phyloP scores from a whole-genome alignment of 2,888 invertebrate genomes.

The Ernsta delagoae region DNA sequence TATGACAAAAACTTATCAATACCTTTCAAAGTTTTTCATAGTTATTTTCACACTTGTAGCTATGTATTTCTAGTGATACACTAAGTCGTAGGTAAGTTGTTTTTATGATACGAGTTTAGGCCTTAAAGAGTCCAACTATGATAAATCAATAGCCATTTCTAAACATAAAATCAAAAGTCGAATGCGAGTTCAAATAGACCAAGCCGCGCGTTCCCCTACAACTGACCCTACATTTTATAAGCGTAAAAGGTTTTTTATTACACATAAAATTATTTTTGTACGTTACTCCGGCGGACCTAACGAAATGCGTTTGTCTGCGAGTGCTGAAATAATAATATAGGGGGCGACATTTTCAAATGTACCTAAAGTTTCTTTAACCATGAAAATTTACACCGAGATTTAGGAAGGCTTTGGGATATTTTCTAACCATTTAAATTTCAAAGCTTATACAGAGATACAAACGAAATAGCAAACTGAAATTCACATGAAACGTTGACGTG shows the following conservation, averaged over 20 bases:
- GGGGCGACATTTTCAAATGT: not conserved
- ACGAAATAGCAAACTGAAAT: no score
- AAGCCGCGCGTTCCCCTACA: constrained; percentile 32
- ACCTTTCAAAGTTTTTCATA: no score
- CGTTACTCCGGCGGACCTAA: constrained; percentile 42
- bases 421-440: not conserved
- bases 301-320: constrained; percentile 35
- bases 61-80: no score
- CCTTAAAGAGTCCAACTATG: no score
- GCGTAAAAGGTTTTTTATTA: constrained; percentile 70
- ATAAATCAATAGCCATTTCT: not conserved
- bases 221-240: constrained; percentile 40
- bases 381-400: not conserved
- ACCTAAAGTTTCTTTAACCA: not conserved
- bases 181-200: constrained; percentile 9
- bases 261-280: constrained; percentile 73
- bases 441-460: not conserved
- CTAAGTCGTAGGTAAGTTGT: no score
- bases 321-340: constrained; percentile 4
- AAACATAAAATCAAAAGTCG: constrained; percentile 13
- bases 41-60: no score
- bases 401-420: not conserved
- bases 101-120: no score
- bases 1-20: no score
- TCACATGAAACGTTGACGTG: no score